Percentiles rank a stretch among this genome's conserved stretches.
phyloP scores from a whole-genome alignment of 2,797 vertebrate genomes.

The Tarsius wallacei region DNA sequence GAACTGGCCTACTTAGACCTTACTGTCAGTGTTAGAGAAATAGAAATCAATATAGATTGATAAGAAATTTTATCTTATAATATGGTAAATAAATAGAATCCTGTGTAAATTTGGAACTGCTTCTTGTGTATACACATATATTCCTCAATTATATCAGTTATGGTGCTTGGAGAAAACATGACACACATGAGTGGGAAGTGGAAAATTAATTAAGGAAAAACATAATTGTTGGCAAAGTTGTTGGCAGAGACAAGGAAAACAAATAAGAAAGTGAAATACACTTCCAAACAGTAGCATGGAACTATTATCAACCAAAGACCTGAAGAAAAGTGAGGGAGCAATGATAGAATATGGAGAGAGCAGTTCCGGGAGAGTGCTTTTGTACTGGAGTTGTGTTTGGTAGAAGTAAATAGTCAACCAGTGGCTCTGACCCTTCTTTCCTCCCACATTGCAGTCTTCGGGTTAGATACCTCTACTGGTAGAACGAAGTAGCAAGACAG shows the following conservation, averaged over 20 bases:
- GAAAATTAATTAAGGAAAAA: slow-evolving; percentile 37
- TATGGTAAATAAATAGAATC: not conserved
- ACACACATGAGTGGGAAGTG: not conserved
- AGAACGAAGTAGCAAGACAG: not conserved
- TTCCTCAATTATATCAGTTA: not conserved
- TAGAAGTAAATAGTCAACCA: not conserved
- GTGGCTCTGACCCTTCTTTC: not conserved
- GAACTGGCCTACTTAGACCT: not conserved
- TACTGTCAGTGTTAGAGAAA: not conserved
- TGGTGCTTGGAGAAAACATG: not conserved
- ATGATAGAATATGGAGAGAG: not conserved
- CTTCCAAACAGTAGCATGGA: not conserved
- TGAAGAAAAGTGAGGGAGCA: not conserved
- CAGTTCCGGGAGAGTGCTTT: not conserved
- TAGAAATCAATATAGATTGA: not conserved
- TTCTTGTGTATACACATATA: not conserved
- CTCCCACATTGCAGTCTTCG: not conserved
- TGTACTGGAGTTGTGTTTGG: not conserved
- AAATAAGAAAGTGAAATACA: not conserved
- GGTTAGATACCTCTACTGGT: not conserved
- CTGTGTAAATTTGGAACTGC: not conserved
- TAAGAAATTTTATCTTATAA: not conserved
- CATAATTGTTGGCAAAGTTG: not conserved
- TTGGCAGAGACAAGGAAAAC: not conserved
- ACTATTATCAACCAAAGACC: not conserved